Percentiles rank a stretch among this genome's conserved stretches.
Evolutionary conservation across 2,113 vertebrate genomes (phyloP).

Genomic region (Bubo bubo): DNA sequence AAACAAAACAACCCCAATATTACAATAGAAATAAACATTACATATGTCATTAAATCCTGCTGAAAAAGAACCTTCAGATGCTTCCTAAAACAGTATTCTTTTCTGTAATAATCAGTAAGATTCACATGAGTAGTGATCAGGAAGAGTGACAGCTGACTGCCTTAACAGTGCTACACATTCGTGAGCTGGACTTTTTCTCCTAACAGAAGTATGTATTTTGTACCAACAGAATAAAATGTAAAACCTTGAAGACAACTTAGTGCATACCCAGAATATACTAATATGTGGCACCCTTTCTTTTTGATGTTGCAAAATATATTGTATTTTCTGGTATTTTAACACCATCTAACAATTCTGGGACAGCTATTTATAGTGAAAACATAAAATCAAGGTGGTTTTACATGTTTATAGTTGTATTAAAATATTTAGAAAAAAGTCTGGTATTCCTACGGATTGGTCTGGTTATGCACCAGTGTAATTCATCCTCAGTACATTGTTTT

Average conservation of each 20-base stretch:
- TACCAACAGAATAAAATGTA: neutral
- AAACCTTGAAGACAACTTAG: neutral
- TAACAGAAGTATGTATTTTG: neutral
- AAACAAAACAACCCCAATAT: neutral
- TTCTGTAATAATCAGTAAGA: neutral
- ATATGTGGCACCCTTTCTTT: neutral
- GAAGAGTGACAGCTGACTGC: neutral
- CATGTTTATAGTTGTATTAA: neutral
- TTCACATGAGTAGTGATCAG: neutral
- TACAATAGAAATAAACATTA: neutral
- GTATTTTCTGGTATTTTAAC: neutral
- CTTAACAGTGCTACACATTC: neutral
- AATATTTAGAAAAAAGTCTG: neutral
- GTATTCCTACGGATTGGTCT: neutral
- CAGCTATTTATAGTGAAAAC: neutral
- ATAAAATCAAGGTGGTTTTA: neutral
- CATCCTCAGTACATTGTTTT: neutral
- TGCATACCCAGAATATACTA: neutral
- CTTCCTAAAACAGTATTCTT: neutral
- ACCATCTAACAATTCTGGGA: neutral
- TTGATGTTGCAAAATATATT: neutral
- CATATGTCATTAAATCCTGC: neutral
- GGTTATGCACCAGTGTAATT: neutral
- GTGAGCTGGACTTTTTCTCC: neutral
- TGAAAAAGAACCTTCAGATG: neutral